Percentiles rank a stretch among this genome's conserved stretches.
These are phyloP conservation scores for Eulimnadia texana DNA, from an alignment of 1,140 invertebrate genomes.

Conservation along the genomic window DNA sequence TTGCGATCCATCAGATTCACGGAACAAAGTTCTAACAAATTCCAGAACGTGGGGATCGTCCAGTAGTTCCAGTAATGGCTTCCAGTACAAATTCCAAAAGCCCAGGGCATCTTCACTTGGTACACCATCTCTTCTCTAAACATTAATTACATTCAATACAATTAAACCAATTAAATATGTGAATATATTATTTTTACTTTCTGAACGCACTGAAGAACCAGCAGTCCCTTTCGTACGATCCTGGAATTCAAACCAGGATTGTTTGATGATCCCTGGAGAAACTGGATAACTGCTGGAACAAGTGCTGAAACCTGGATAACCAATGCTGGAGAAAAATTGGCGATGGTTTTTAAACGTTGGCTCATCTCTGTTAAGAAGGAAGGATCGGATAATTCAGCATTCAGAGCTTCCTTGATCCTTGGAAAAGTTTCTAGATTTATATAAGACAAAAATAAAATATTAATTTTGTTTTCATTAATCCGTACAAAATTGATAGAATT, in stretches of 20 bases:
- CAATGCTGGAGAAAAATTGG: not conserved
- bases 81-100: not conserved
- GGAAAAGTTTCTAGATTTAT: not conserved
- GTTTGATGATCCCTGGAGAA: not conserved
- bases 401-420: not conserved
- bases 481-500: too few relatives aligned
- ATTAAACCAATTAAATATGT: too few relatives aligned
- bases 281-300: not conserved
- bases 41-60: not conserved
- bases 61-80: not conserved
- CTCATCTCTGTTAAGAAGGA: not conserved
- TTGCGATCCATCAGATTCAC: not conserved
- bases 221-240: not conserved
- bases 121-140: too few relatives aligned
- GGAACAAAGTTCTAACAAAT: not conserved
- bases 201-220: not conserved
- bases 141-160: too few relatives aligned
- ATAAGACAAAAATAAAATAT: too few relatives aligned
- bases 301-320: not conserved
- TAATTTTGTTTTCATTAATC: too few relatives aligned
- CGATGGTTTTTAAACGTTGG: not conserved
- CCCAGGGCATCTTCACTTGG: not conserved
- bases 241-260: not conserved
- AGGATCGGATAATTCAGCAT: not conserved
- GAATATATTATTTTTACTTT: not conserved